Conservation (phyloP, 2,113 vertebrate genomes). For the Poeciliopsis turrubarensis region DNA sequence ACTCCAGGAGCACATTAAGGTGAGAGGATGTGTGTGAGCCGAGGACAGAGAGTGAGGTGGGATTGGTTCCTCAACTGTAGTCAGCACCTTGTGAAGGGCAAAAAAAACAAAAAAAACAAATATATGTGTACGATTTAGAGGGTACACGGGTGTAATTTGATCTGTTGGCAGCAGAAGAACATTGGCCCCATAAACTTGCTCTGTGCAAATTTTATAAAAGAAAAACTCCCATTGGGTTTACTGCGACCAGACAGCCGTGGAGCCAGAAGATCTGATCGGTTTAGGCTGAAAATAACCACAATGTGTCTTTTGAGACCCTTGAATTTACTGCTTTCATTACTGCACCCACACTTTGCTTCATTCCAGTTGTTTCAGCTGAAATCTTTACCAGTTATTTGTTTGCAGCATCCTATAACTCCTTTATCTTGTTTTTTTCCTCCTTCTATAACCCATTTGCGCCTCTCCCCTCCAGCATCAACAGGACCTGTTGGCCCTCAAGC, state of each 20-base stretch:
- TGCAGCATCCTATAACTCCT: background rate
- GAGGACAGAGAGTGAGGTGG: background rate
- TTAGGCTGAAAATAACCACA: slow-evolving; percentile 53
- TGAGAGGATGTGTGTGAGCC: slow-evolving; percentile 49
- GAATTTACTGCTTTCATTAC: background rate
- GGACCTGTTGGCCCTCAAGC: slow-evolving; percentile 94
- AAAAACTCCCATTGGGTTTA: slow-evolving; percentile 41
- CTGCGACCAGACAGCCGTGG: slow-evolving; percentile 22
- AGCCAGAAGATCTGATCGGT: slow-evolving; percentile 34
- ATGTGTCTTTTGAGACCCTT: slow-evolving; percentile 19
- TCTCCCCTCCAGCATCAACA: slow-evolving; percentile 90
- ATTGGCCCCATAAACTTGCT: slow-evolving; percentile 18
- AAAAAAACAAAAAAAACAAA: slow-evolving; percentile 18
- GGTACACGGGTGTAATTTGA: slow-evolving; percentile 41
- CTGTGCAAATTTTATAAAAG: slow-evolving; percentile 21
- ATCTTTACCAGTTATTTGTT: background rate
- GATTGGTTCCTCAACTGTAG: slow-evolving; percentile 20
- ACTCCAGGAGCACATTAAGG: slow-evolving; percentile 95
- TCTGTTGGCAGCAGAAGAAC: slow-evolving; percentile 38
- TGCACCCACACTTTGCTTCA: background rate
- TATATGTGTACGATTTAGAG: slow-evolving; percentile 33
- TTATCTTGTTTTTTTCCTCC: background rate
- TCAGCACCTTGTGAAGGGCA: slow-evolving; percentile 50
- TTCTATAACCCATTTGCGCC: background rate
- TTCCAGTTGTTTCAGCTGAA: background rate